Percentiles rank a stretch among this genome's conserved stretches.
phyloP scores from a whole-genome alignment of 2,888 invertebrate species.

The Mantis religiosa region DNA sequence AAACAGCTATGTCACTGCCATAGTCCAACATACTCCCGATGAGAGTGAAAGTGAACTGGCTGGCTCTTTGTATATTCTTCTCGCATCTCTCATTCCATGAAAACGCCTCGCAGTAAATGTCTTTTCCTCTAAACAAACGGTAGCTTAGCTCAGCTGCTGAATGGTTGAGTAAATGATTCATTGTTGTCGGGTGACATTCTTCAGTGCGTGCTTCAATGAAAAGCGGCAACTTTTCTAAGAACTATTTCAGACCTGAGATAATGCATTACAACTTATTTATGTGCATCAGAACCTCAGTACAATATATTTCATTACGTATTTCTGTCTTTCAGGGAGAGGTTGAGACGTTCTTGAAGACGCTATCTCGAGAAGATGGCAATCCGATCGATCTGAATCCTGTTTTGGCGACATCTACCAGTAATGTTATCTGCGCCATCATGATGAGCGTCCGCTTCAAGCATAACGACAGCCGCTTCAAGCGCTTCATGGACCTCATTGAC shows the following conservation, averaged over 20 bases:
- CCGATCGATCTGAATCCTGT: slow-evolving; percentile 71
- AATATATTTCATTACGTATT: too few relatives aligned
- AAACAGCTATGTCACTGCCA: not conserved
- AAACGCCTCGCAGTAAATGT: not conserved
- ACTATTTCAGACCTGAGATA: too few relatives aligned
- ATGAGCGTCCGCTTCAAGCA: slow-evolving; percentile 83
- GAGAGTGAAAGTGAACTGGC: not conserved
- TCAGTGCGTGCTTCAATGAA: too few relatives aligned
- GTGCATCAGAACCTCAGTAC: too few relatives aligned
- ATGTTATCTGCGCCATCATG: slow-evolving; percentile 85
- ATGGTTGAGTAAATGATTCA: too few relatives aligned
- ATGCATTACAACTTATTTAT: too few relatives aligned
- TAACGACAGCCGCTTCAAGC: slow-evolving; percentile 69
- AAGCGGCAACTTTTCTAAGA: too few relatives aligned
- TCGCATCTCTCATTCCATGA: not conserved
- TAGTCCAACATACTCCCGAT: not conserved
- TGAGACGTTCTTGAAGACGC: slow-evolving; percentile 62
- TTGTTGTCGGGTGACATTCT: too few relatives aligned
- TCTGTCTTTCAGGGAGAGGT: slow-evolving; percentile 61
- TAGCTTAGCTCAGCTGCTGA: too few relatives aligned
- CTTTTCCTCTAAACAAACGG: too few relatives aligned
- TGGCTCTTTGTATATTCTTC: not conserved
- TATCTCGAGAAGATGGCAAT: slow-evolving; percentile 60
- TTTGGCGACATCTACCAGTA: slow-evolving; percentile 78
- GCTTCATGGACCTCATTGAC: slow-evolving; percentile 81